Base-by-base conservation (phyloP, 23 tunicate species). In the Halocynthia aurantium region DNA sequence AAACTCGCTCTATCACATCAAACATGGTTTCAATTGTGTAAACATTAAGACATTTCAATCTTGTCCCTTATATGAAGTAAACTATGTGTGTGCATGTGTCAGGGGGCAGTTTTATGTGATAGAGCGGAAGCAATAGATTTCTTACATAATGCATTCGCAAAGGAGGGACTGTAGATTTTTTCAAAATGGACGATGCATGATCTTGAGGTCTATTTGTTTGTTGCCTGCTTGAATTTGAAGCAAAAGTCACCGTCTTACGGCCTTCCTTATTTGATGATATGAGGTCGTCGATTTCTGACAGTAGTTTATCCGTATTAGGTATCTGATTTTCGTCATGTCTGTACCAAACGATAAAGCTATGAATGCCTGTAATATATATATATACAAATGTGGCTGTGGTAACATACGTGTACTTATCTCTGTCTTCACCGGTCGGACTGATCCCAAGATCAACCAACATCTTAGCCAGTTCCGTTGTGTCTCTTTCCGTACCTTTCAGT, bases 391-490 rank as follows among this genome's bases (percentile, higher is more conserved):
- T 31, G 44, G 4, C 44, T 31, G 4, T 31, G 44, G 44, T 4
- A 31, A 31, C 44, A 70, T 54, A 70, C 56, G 52, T 52, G 53
- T 15, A 20, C 22, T 72, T 50, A 68, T 55, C 60, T 15, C 13
- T 6, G n/a, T 21, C 60, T 51, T 57, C 69, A 10, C 19, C 50
- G 22, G 76, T 51, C 6, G 96, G 96, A 69, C 85, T 89, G 6
- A 89, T 89, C 5, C 96, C 96, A 75, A 89, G 83, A 70, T 89
- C 88, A 31, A 89, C 78, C 0, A 89, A 78, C 96, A 89, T 89
- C 60, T 89, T 69, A 57, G 96, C 85, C 51, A 89, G 63, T 13
- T 84, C 80, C 76, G 61, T 81, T 7, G 96, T 62, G 22, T 89
- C 85, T 20, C 75, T 80, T 80, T 89, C 96, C 62, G 88, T 81